Conservation (phyloP, 2,113 vertebrate genomes). For the Microtus ochrogaster region DNA sequence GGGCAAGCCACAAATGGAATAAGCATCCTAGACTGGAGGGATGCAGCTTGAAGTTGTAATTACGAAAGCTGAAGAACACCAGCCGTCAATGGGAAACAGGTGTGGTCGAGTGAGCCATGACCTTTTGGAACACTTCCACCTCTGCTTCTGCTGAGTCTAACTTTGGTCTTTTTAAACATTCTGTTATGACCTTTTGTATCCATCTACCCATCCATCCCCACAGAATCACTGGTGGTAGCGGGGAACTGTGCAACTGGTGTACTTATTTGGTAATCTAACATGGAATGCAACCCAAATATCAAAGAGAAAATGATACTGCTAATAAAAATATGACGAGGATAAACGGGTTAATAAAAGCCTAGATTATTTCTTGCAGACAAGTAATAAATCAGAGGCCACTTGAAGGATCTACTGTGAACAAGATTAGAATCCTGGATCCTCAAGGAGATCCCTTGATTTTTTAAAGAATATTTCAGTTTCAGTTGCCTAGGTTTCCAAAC, state of each 20-base stretch:
- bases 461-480: constrained; percentile 37
- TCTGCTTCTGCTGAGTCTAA: constrained; percentile 39
- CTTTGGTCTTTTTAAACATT: constrained; percentile 20
- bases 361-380: background rate
- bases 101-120: constrained; percentile 43
- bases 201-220: background rate
- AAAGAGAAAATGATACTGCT: background rate
- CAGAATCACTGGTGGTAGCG: background rate
- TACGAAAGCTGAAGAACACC: constrained; percentile 69
- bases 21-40: constrained; percentile 33
- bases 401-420: background rate
- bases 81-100: constrained; percentile 68
- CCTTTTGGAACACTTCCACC: constrained; percentile 23
- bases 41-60: constrained; percentile 77
- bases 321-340: background rate
- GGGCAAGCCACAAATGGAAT: constrained; percentile 68
- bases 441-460: background rate
- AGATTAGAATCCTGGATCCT: background rate
- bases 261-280: constrained; percentile 12
- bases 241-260: background rate
- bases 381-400: background rate
- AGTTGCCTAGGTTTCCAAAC: background rate
- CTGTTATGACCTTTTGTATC: background rate
- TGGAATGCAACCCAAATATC: background rate
- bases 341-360: background rate